Conservation (phyloP, 2,113 vertebrate species). For the Nothoprocta pentlandii region DNA sequence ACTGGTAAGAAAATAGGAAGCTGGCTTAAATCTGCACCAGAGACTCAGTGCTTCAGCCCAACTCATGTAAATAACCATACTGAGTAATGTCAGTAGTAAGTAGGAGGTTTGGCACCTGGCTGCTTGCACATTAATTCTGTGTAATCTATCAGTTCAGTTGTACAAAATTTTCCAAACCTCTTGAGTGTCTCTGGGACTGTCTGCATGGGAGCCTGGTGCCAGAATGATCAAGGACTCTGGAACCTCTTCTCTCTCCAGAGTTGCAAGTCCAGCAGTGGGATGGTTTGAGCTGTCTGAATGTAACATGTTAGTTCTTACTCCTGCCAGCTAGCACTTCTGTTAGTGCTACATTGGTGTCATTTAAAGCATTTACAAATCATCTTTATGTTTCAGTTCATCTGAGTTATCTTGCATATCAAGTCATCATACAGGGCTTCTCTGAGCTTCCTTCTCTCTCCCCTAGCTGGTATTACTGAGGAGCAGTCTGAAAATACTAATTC, state of each 20-base stretch:
- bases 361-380: neutral
- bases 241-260: neutral
- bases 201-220: constrained; percentile 1
- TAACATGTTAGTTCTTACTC: neutral
- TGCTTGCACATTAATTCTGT: constrained; percentile 31
- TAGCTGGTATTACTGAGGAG: neutral
- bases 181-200: constrained; percentile 45
- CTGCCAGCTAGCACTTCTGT: neutral
- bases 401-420: neutral
- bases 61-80: constrained; percentile 1
- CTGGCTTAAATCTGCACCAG: constrained; percentile 7
- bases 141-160: constrained; percentile 18
- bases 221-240: neutral
- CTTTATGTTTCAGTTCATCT: neutral
- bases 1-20: neutral
- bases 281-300: neutral
- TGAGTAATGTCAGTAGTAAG: neutral
- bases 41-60: neutral
- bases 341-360: neutral
- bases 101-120: neutral
- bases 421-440: neutral
- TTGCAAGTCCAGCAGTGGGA: neutral
- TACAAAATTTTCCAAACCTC: constrained; percentile 11
- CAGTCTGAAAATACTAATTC: neutral
- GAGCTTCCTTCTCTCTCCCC: neutral